Evolutionary conservation across 2,797 vertebrate genomes (phyloP).

Genomic region (Acanthopagrus latus): DNA sequence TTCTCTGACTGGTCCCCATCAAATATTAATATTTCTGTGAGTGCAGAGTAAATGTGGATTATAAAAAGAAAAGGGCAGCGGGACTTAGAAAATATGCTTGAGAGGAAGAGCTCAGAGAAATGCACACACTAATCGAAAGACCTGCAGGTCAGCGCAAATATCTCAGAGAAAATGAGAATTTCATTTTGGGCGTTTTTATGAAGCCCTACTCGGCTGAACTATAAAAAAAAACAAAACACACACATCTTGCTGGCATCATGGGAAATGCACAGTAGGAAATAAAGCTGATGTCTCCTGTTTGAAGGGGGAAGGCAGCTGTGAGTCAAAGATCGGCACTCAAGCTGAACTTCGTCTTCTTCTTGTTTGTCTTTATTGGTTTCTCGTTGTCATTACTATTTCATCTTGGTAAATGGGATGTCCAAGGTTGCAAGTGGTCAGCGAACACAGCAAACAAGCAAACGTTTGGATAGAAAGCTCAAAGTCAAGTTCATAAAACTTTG

Average conservation of each 20-base stretch:
- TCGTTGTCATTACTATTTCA: slow-evolving; percentile 69
- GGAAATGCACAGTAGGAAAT: slow-evolving; percentile 52
- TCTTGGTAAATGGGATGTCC: slow-evolving; percentile 53
- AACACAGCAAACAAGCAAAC: slow-evolving; percentile 18
- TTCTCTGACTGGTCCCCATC: slow-evolving; percentile 75
- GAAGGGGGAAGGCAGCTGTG: not conserved
- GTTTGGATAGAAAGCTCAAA: slow-evolving; percentile 35
- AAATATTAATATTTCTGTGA: slow-evolving; percentile 88
- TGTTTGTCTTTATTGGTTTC: slow-evolving; percentile 61
- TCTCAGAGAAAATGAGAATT: slow-evolving; percentile 75
- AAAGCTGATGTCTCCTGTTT: slow-evolving; percentile 16
- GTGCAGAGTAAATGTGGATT: slow-evolving; percentile 83
- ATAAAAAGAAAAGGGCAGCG: slow-evolving; percentile 79
- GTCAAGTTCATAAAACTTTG: slow-evolving; percentile 57
- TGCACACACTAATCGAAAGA: slow-evolving; percentile 78
- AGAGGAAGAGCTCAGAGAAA: slow-evolving; percentile 65
- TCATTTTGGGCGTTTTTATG: slow-evolving; percentile 71
- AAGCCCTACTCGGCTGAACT: slow-evolving; percentile 49
- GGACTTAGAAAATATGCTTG: slow-evolving; percentile 48
- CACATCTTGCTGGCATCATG: slow-evolving; percentile 54
- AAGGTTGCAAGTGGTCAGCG: slow-evolving; percentile 26
- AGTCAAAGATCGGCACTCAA: slow-evolving; percentile 45
- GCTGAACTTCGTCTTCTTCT: slow-evolving; percentile 31
- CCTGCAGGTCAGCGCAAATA: slow-evolving; percentile 80
- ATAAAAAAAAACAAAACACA: slow-evolving; percentile 48